Evolutionary conservation across 1,140 invertebrate genomes (phyloP).

Genomic region (Bombus polaris): DNA sequence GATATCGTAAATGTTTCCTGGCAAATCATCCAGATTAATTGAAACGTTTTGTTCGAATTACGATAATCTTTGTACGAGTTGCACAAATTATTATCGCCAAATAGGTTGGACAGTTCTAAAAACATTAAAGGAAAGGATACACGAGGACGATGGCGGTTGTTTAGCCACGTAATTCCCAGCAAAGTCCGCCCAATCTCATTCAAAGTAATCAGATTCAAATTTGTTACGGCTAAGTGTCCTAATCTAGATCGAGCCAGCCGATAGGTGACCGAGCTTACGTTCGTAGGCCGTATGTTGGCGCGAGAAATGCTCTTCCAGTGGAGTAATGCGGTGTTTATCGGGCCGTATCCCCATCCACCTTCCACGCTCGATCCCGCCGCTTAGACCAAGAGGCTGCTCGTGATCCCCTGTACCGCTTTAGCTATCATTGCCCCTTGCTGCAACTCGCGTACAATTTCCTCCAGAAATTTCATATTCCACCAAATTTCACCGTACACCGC

Average conservation of each 20-base stretch:
- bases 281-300: slow-evolving; percentile 63
- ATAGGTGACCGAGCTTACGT: slow-evolving; percentile 70
- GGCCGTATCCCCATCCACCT: slow-evolving; percentile 72
- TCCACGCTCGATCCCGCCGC: slow-evolving; percentile 67
- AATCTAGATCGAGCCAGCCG: slow-evolving; percentile 65
- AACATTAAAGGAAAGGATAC: neutral
- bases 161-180: slow-evolving; percentile 4
- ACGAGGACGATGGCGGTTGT: neutral
- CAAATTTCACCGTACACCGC: neutral
- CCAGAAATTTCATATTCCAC: slow-evolving; percentile 41
- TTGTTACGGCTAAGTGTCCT: slow-evolving; percentile 59
- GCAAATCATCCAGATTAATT: neutral
- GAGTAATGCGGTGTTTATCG: slow-evolving; percentile 80
- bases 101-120: neutral
- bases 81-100: neutral
- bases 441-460: slow-evolving; percentile 45
- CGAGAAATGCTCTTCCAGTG: slow-evolving; percentile 72
- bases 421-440: slow-evolving; percentile 71
- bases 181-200: slow-evolving; percentile 35
- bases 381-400: slow-evolving; percentile 69
- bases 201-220: slow-evolving; percentile 62
- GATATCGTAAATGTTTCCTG: neutral
- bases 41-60: neutral
- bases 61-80: no score
- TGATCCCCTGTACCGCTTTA: slow-evolving; percentile 69